Conservation (phyloP, 1,140 invertebrate genomes). For the Phymastichus coffea region DNA sequence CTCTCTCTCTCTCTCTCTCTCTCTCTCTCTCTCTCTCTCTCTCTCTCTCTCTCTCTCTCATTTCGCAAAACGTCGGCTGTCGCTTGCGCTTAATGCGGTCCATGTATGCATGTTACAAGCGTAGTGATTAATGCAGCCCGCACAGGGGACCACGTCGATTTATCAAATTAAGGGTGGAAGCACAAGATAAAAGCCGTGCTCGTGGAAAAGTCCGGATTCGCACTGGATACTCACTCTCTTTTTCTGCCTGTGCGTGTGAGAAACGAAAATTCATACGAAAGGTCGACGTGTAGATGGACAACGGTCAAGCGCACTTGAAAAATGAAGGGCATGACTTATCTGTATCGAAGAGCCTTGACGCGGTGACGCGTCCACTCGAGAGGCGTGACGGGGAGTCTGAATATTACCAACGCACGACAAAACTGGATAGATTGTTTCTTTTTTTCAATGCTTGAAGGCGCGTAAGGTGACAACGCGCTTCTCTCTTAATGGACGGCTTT, state of each 20-base stretch:
- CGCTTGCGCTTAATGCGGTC: slow-evolving; percentile 47
- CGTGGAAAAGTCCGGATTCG: slow-evolving; percentile 51
- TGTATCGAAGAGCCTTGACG: slow-evolving; percentile 41
- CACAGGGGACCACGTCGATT: slow-evolving; percentile 55
- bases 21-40: slow-evolving; percentile 1
- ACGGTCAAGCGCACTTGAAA: slow-evolving; percentile 40
- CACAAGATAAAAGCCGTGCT: slow-evolving; percentile 52
- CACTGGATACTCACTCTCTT: slow-evolving; percentile 7
- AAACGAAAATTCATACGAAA: slow-evolving; percentile 38
- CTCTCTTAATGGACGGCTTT: not conserved
- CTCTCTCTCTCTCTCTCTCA: slow-evolving; percentile 17
- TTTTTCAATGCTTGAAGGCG: not conserved
- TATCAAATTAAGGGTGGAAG: slow-evolving; percentile 59
- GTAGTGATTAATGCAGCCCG: not conserved
- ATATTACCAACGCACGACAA: not conserved
- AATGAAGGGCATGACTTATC: slow-evolving; percentile 49
- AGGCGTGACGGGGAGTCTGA: slow-evolving; percentile 33
- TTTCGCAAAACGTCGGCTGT: slow-evolving; percentile 19
- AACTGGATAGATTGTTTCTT: not conserved
- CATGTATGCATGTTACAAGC: slow-evolving; percentile 53
- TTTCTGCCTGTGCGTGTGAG: slow-evolving; percentile 25
- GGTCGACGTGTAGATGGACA: slow-evolving; percentile 38
- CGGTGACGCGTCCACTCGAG: slow-evolving; percentile 20
- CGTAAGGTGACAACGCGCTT: not conserved
- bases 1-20: too few species aligned